These are phyloP conservation scores for Cecropterus lyciades DNA, from an alignment of 1,140 invertebrate genomes.

Conservation along the genomic window DNA sequence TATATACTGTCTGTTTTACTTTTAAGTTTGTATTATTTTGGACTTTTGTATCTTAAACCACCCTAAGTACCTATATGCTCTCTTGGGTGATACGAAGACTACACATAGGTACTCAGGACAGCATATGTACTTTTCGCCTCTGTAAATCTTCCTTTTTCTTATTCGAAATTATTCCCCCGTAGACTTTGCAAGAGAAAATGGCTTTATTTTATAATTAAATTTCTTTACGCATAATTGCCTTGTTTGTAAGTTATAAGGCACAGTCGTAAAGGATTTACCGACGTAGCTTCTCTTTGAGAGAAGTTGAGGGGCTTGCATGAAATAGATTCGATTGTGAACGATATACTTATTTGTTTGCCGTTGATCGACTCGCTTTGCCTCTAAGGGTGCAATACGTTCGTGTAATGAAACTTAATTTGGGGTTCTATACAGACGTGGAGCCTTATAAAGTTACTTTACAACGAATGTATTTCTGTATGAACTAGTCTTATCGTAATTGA, in stretches of 20 bases:
- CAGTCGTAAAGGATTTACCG: constrained; percentile 44
- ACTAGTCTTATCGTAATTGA: background rate
- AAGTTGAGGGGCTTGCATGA: constrained; percentile 64
- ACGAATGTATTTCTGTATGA: background rate
- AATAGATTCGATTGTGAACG: constrained; percentile 66
- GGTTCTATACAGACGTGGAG: constrained; percentile 37
- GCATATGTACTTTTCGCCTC: too few relatives aligned
- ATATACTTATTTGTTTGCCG: constrained; percentile 71
- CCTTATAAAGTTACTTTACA: constrained; percentile 32
- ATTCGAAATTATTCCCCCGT: too few relatives aligned
- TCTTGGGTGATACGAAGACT: too few relatives aligned
- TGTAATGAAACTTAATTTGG: constrained; percentile 54
- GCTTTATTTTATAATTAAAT: too few relatives aligned
- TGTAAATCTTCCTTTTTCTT: too few relatives aligned
- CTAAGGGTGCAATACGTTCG: constrained; percentile 44
- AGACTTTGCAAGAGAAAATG: too few relatives aligned
- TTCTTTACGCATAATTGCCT: background rate
- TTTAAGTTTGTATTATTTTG: too few relatives aligned
- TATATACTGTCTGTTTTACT: too few relatives aligned
- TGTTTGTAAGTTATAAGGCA: constrained; percentile 15
- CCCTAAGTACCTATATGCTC: too few relatives aligned
- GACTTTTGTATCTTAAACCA: too few relatives aligned
- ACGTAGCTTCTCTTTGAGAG: constrained; percentile 69
- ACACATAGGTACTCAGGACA: too few relatives aligned
- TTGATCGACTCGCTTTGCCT: constrained; percentile 57